These are phyloP conservation scores for Oreochromis aureus DNA, from an alignment of 2,113 vertebrate genomes.

Conservation along the genomic window DNA sequence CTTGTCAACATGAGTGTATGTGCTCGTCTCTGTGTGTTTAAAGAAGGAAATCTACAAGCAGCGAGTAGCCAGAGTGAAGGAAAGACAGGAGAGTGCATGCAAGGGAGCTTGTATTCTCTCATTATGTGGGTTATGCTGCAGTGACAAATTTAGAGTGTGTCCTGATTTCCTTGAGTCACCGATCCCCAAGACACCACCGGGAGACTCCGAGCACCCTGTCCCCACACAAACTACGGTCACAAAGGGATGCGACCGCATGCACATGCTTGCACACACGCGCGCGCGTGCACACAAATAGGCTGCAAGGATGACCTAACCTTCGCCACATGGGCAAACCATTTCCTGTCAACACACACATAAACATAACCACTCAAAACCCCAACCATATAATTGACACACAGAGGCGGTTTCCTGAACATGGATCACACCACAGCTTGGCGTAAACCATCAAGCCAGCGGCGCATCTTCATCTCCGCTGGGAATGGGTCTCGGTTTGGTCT, in stretches of 20 bases:
- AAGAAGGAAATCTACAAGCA: background rate
- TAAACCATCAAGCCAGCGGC: background rate
- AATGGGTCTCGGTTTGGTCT: constrained; percentile 23
- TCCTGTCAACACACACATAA: constrained; percentile 51
- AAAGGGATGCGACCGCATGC: constrained; percentile 19
- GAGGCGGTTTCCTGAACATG: constrained; percentile 48
- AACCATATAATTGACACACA: constrained; percentile 61
- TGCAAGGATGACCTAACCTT: constrained; percentile 24
- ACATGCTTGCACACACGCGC: background rate
- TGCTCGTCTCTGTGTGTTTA: background rate
- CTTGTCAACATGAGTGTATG: constrained; percentile 49
- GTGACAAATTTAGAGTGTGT: constrained; percentile 80
- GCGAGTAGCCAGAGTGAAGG: background rate
- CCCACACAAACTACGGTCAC: constrained; percentile 39
- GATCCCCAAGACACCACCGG: constrained; percentile 68
- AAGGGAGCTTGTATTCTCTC: constrained; percentile 57
- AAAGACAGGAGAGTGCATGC: background rate
- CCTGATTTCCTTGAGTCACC: constrained; percentile 77
- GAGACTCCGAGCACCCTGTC: constrained; percentile 56
- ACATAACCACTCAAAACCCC: constrained; percentile 44
- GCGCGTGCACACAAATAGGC: background rate
- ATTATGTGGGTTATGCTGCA: constrained; percentile 80
- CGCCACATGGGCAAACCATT: constrained; percentile 56
- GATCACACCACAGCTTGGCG: background rate
- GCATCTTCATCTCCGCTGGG: background rate